These are phyloP conservation scores for Artibeus lituratus DNA, from an alignment of 2,797 vertebrate species.

Conservation along the genomic window DNA sequence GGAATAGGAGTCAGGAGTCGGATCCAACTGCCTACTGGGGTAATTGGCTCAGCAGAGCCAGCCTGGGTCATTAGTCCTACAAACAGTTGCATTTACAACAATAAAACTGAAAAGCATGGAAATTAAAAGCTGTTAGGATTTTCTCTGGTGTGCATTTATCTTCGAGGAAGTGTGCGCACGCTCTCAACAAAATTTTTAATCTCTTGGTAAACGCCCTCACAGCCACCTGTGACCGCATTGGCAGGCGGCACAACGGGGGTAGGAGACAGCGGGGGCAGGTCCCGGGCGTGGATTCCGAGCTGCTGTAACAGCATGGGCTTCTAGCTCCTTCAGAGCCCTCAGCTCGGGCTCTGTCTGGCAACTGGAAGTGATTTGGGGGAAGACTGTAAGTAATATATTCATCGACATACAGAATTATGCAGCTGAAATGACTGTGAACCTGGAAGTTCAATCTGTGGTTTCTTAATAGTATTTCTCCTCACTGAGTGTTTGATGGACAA, in stretches of 20 bases:
- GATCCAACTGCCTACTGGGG: conserved; percentile 83
- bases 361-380: not conserved
- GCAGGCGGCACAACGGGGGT: conserved; percentile 74
- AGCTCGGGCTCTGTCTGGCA: not conserved
- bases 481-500: conserved; percentile 71
- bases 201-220: conserved; percentile 80
- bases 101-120: conserved; percentile 87
- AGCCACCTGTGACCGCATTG: conserved; percentile 78
- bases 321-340: conserved; percentile 30
- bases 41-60: conserved; percentile 85
- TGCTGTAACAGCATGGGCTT: conserved; percentile 30
- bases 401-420: not conserved
- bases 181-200: conserved; percentile 78
- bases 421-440: not conserved
- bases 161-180: conserved; percentile 70
- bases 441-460: not conserved
- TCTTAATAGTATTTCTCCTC: conserved; percentile 53
- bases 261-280: conserved; percentile 33
- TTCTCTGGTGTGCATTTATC: conserved; percentile 85
- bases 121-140: conserved; percentile 87
- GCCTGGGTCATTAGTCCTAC: conserved; percentile 83
- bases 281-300: not conserved
- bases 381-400: not conserved
- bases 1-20: conserved; percentile 80
- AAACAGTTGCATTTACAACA: conserved; percentile 86